Evolutionary conservation across 2,888 invertebrate species (phyloP).

Genomic region (Gandaritis pyraliata): DNA sequence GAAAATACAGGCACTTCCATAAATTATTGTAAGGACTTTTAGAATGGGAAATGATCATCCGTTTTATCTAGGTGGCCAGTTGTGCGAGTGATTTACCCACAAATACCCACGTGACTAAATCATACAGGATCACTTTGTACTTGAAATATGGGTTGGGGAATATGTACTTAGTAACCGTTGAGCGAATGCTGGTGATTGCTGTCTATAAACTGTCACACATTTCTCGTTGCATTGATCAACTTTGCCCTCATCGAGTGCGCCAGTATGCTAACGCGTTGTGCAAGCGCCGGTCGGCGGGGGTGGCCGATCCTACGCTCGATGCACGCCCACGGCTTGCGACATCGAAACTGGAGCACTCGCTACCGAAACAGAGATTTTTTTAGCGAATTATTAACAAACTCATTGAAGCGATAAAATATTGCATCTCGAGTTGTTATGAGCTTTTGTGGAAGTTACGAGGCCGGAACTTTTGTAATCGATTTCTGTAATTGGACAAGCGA

Average conservation of each 20-base stretch:
- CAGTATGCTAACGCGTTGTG: conserved; percentile 57
- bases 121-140: not conserved
- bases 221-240: conserved; percentile 48
- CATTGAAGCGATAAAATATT: conserved; percentile 55
- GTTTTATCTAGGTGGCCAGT: not conserved
- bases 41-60: not conserved
- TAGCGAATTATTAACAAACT: conserved; percentile 62
- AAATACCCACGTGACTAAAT: not conserved
- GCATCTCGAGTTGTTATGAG: conserved; percentile 50
- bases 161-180: not conserved
- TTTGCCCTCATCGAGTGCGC: conserved; percentile 53
- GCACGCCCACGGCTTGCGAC: conserved; percentile 76
- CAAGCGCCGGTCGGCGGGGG: conserved; percentile 58
- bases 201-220: conserved; percentile 7
- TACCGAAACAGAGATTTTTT: conserved; percentile 66
- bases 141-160: not conserved
- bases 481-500: conserved; percentile 31
- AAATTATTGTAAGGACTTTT: no score
- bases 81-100: not conserved
- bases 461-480: conserved; percentile 43
- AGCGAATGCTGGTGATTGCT: not conserved
- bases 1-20: no score
- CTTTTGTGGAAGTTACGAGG: conserved; percentile 45
- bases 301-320: conserved; percentile 71
- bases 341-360: conserved; percentile 75